Base-by-base conservation (phyloP, 2,797 vertebrate genomes). In the Pangasius macronema region DNA sequence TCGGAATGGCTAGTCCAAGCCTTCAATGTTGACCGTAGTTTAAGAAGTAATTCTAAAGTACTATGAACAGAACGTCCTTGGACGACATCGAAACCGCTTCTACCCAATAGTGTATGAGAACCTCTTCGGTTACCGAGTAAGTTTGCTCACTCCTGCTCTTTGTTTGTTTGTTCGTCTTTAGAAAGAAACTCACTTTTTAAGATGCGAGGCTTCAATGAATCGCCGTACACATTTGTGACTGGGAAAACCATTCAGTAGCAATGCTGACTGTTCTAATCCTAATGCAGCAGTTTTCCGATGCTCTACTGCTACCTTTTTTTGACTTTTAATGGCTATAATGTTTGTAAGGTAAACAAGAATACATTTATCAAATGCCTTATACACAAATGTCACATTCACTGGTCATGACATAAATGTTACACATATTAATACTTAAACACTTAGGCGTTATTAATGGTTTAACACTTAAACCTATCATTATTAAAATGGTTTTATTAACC, bases 141-240 rank as follows among this genome's bases (percentile, higher is more conserved):
- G 97, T 96, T 33, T 49, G 9, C 6, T 72, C n/a, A 49, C 53
- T 81, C 7, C 30, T 27, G 18, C 36, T 39, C 79, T n/a, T 36
- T 73, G 53, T 18, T 36, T 33, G 5, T 42, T 42, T 42, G 42
- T 42, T 42, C 0, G 42, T 22, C 42, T 36, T 36, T 30, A 36
- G 30, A 68, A 68, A 68, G 5, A 68, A 68, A 68, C 16, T 68
- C 2, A 3, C 6, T 36, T 68, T 68, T 68, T 70, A 39, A 70
- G 33, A 16, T 16, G 36, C 1, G 0, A 39, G 8, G 14, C 14
- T 33, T 67, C 20, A 10, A 3, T 3, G 68, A n/a, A 11, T 75
- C 73, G 8, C 7, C 2, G 3, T 30, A 53, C 24, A 46, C 24
- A 51, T n/a, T 49, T 5, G 11, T 7, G 24, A n/a, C 13, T 27